Conservation (phyloP, 2,888 invertebrate genomes). For the Metallyticus violacea region DNA sequence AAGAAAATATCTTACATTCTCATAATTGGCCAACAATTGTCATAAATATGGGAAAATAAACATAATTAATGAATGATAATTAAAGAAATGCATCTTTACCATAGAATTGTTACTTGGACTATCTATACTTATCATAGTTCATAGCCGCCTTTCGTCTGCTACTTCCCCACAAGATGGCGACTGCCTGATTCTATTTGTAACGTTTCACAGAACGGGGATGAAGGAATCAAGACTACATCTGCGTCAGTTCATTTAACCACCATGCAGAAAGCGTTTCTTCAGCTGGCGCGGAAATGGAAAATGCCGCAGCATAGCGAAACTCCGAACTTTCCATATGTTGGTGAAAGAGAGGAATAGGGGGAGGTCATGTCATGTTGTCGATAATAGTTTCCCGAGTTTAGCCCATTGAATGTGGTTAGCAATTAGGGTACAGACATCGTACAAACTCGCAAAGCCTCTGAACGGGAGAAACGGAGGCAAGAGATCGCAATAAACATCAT, state of each 20-base stretch:
- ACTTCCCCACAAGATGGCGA: too few species aligned
- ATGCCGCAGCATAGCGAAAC: background rate
- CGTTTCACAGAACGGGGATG: too few species aligned
- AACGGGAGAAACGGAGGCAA: background rate
- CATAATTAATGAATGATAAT: too few species aligned
- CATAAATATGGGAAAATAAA: too few species aligned
- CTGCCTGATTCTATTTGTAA: too few species aligned
- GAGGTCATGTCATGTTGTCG: background rate
- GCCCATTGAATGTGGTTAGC: background rate
- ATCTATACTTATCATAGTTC: too few species aligned
- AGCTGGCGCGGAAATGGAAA: background rate
- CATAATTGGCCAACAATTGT: too few species aligned
- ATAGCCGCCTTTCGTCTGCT: too few species aligned
- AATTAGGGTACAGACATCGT: background rate
- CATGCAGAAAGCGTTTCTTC: background rate
- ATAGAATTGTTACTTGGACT: too few species aligned
- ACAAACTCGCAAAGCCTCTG: background rate
- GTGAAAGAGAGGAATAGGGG: background rate
- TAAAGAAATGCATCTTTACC: too few species aligned
- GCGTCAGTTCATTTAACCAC: background rate
- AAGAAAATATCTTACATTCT: too few species aligned
- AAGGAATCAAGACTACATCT: too few species aligned
- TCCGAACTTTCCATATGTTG: background rate
- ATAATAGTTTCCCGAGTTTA: background rate
- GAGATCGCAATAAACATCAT: background rate